Percentiles rank a stretch among this genome's conserved stretches.
phyloP scores from a whole-genome alignment of 2,888 invertebrate genomes.

The Drosophila greeni region DNA sequence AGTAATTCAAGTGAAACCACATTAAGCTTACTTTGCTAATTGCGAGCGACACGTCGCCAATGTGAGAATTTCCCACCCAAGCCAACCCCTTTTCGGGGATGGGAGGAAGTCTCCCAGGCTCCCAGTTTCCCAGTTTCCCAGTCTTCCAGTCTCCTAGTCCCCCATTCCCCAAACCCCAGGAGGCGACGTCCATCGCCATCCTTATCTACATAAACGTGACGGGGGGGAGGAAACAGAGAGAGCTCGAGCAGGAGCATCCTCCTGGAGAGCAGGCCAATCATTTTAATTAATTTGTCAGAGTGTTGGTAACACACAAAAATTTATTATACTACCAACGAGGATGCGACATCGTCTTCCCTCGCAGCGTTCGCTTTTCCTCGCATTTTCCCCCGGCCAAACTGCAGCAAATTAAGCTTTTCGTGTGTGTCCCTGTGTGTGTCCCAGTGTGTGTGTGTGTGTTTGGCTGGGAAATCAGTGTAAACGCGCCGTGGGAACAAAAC shows the following conservation, averaged over 20 bases:
- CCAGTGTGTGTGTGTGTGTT: slow-evolving; percentile 33
- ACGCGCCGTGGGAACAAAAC: slow-evolving; percentile 65
- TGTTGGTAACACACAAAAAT: slow-evolving; percentile 73
- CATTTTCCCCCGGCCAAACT: slow-evolving; percentile 46
- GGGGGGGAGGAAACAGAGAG: slow-evolving; percentile 28
- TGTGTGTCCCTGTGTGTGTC: slow-evolving; percentile 13
- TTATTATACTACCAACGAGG: slow-evolving; percentile 67
- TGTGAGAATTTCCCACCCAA: slow-evolving; percentile 26
- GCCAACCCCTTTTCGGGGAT: slow-evolving; percentile 25
- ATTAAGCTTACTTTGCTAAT: slow-evolving; percentile 77
- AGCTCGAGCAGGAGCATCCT: not conserved
- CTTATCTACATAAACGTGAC: slow-evolving; percentile 63
- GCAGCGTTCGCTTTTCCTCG: slow-evolving; percentile 12
- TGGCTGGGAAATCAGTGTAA: slow-evolving; percentile 61
- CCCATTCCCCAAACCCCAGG: slow-evolving; percentile 1
- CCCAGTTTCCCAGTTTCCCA: not conserved
- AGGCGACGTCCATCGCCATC: slow-evolving; percentile 16
- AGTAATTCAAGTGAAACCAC: slow-evolving; percentile 75
- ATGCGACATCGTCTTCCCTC: slow-evolving; percentile 23
- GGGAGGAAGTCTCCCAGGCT: not conserved
- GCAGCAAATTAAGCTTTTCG: slow-evolving; percentile 58
- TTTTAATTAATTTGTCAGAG: slow-evolving; percentile 78
- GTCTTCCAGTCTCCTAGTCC: too few species aligned
- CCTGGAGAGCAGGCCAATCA: slow-evolving; percentile 67
- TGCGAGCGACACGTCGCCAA: slow-evolving; percentile 73